Conservation (phyloP, 2,113 vertebrate genomes). For the Lipophrys pholis region DNA sequence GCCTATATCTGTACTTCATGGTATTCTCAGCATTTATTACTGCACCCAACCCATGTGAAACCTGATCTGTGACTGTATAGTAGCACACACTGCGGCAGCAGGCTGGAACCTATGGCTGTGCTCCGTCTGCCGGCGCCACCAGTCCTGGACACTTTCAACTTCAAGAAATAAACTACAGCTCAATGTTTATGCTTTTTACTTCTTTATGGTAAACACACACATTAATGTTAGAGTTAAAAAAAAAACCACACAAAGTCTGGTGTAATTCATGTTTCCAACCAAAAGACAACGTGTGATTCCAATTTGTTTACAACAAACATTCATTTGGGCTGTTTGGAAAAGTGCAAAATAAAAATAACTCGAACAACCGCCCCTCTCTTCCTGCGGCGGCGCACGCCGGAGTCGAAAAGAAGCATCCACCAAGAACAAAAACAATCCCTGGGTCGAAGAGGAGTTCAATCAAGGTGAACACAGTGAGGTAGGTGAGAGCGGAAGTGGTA, state of each 20-base stretch:
- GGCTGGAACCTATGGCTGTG: constrained; percentile 1
- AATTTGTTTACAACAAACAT: too few relatives aligned
- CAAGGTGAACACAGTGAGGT: neutral
- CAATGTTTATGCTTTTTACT: too few relatives aligned
- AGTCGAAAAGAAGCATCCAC: constrained; percentile 40
- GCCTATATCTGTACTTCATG: constrained; percentile 76
- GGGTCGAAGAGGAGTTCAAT: constrained; percentile 43
- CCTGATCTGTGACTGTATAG: constrained; percentile 50
- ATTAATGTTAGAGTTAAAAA: too few relatives aligned
- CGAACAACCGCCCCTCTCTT: constrained; percentile 9
- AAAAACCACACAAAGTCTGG: too few relatives aligned
- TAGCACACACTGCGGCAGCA: constrained; percentile 40
- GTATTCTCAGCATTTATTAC: constrained; percentile 77
- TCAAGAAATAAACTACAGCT: too few relatives aligned
- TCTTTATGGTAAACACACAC: too few relatives aligned
- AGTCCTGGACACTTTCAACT: too few relatives aligned
- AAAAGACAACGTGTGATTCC: too few relatives aligned
- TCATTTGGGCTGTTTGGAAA: neutral
- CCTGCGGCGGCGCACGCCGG: constrained; percentile 2
- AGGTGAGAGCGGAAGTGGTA: neutral
- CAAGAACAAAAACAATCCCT: constrained; percentile 87
- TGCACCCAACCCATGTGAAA: constrained; percentile 59
- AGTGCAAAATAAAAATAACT: neutral
- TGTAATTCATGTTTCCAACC: too few relatives aligned
- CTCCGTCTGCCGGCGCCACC: too few relatives aligned